Base-by-base conservation (phyloP, 2,113 vertebrate genomes). In the Nothocercus julius region DNA sequence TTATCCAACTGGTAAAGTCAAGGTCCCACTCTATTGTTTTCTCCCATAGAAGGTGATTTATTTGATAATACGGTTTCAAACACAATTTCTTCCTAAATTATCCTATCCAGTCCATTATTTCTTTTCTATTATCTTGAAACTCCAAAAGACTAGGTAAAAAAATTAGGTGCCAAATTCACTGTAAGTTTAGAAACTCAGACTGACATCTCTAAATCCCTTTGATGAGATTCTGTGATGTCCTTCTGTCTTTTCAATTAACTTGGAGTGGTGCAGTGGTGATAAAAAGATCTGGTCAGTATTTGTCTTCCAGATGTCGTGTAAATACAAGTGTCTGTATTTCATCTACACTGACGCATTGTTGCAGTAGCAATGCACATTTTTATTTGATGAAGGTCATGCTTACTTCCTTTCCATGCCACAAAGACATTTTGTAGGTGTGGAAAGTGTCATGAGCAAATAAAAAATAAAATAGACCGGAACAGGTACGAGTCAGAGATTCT, bases 61-160 rank as follows among this genome's bases (percentile, higher is more conserved):
- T 96, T 97, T 97, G 97, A 97, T 97, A 97, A 96, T 82, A 94
- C 1, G 7, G 56, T 94, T 96, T 96, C 96, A 97, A 97, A 97
- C 82, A 95, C 92, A 96, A 94, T 97, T 96, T 97, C 83, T 97
- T 95, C 91, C 77, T 91, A 97, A 97, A 97, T 97, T 96, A 96
- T 94, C 68, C 85, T 95, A 97, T 96, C 83, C 21, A 93, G 93
- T 96, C 90, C 72, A 95, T 97, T 96, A 96, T 95, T 97, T 81
- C 85, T 75, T 90, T 96, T 96, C 90, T 89, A 96, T 97, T 97
- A 95, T 82, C 95, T 85, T 45, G 58, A 94, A 91, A 88, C 70
- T 85, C 89, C 56, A 74, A 92, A 95, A 90, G 58, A 85, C 64
- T 78, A 85, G 81, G 67, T 91, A 93, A 97, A 96, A 97, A 95